phyloP scores from a whole-genome alignment of 2,113 vertebrate species.

The Panthera tigris region DNA sequence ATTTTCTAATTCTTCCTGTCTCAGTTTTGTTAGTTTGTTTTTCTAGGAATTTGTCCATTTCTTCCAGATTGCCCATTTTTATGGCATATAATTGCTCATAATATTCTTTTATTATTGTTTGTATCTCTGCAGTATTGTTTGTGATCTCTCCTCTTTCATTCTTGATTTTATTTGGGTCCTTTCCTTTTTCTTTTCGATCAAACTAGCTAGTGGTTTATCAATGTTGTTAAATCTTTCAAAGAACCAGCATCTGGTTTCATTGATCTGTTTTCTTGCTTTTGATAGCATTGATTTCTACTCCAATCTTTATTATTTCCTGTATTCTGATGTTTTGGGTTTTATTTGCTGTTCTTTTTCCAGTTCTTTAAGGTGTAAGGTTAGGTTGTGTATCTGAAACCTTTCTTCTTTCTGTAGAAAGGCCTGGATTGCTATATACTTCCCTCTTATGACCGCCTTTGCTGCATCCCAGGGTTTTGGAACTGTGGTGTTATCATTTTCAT shows the following conservation, averaged over 20 bases:
- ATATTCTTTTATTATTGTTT: too few relatives aligned
- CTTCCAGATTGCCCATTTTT: too few relatives aligned
- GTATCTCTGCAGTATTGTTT: too few relatives aligned
- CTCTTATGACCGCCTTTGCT: not conserved
- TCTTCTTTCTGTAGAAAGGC: not conserved
- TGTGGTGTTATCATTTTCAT: too few relatives aligned
- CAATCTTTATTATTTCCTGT: not conserved
- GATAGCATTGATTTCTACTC: not conserved
- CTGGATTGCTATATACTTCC: not conserved
- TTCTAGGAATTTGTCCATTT: too few relatives aligned
- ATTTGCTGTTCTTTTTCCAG: not conserved
- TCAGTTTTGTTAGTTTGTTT: too few relatives aligned
- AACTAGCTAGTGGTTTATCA: not conserved
- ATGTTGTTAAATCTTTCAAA: not conserved
- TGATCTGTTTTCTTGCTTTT: not conserved
- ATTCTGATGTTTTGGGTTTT: not conserved
- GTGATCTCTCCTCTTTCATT: too few relatives aligned
- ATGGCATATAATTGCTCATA: too few relatives aligned
- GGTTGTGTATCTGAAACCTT: not conserved
- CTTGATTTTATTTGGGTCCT: not conserved
- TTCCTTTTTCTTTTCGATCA: not conserved
- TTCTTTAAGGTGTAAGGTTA: not conserved
- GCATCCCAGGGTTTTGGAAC: too few relatives aligned
- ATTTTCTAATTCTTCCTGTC: too few relatives aligned
- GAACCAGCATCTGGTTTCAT: not conserved